Conservation (phyloP, 2,888 invertebrate species). For the Caenorhabditis virilis region DNA sequence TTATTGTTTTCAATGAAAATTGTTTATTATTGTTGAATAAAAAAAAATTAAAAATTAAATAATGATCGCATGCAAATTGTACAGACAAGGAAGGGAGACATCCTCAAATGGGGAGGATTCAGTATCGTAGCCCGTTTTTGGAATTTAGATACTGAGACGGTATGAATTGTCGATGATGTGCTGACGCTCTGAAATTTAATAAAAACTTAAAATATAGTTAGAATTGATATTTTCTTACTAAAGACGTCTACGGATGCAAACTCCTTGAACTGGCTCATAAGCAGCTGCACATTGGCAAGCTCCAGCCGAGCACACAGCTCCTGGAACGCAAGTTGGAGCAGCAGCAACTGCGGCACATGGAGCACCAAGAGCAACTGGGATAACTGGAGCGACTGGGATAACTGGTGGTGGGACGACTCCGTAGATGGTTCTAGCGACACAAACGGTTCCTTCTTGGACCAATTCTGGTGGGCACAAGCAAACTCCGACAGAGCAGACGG, state of each 20-base stretch:
- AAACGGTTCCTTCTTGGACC: slow-evolving; percentile 67
- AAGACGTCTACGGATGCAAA: slow-evolving; percentile 55
- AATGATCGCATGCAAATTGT: too few relatives aligned
- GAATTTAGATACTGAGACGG: too few relatives aligned
- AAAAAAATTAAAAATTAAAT: too few relatives aligned
- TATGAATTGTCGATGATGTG: too few relatives aligned
- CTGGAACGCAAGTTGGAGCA: slow-evolving; percentile 49
- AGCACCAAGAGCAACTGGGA: slow-evolving; percentile 49
- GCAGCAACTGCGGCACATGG: slow-evolving; percentile 46
- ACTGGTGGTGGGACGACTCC: slow-evolving; percentile 61
- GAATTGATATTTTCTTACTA: too few relatives aligned
- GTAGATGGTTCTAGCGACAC: slow-evolving; percentile 66
- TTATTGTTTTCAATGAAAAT: background rate
- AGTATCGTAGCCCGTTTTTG: too few relatives aligned
- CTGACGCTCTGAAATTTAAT: too few relatives aligned
- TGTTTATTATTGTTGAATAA: too few relatives aligned
- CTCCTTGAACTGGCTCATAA: slow-evolving; percentile 48
- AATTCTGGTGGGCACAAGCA: slow-evolving; percentile 68
- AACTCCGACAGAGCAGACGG: slow-evolving; percentile 67
- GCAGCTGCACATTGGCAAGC: slow-evolving; percentile 53
- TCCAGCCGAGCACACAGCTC: slow-evolving; percentile 57
- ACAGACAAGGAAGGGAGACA: too few relatives aligned
- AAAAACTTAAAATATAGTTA: too few relatives aligned
- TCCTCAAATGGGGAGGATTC: too few relatives aligned
- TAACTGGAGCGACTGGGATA: slow-evolving; percentile 44